phyloP scores from a whole-genome alignment of 1,140 invertebrate genomes.

The Lucilia sericata region DNA sequence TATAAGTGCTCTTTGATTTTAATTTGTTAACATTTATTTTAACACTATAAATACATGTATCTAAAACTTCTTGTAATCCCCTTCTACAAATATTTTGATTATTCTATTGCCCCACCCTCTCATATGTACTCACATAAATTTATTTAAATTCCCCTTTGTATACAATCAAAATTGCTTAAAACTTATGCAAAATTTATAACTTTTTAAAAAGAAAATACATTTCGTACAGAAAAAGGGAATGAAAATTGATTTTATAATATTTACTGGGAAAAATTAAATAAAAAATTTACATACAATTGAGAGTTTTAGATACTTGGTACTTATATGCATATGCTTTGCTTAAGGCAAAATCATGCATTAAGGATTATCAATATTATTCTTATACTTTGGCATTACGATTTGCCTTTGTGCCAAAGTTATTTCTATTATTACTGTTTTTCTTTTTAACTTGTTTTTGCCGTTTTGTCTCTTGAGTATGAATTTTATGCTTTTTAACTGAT shows the following conservation, averaged over 20 bases:
- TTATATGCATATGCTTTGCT: conserved; percentile 38
- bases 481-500: too few species aligned
- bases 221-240: neutral
- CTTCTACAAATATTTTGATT: neutral
- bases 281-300: conserved; percentile 38
- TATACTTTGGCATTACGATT: neutral
- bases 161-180: neutral
- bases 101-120: neutral
- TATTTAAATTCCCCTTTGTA: neutral
- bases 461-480: too few species aligned
- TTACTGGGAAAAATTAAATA: neutral
- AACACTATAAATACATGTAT: too few species aligned
- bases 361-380: conserved; percentile 41
- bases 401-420: too few species aligned
- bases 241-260: conserved; percentile 6
- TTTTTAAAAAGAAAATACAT: neutral
- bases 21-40: too few species aligned
- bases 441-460: too few species aligned
- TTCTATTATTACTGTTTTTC: too few species aligned
- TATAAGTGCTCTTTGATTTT: too few species aligned
- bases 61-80: too few species aligned
- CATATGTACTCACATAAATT: neutral
- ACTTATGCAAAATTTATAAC: conserved; percentile 14
- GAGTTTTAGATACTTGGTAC: neutral
- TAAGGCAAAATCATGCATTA: conserved; percentile 43